Evolutionary conservation across 2,113 vertebrate species (phyloP), one percentile per base, ranked within the genome.

Genomic region (Gadus macrocephalus): DNA sequence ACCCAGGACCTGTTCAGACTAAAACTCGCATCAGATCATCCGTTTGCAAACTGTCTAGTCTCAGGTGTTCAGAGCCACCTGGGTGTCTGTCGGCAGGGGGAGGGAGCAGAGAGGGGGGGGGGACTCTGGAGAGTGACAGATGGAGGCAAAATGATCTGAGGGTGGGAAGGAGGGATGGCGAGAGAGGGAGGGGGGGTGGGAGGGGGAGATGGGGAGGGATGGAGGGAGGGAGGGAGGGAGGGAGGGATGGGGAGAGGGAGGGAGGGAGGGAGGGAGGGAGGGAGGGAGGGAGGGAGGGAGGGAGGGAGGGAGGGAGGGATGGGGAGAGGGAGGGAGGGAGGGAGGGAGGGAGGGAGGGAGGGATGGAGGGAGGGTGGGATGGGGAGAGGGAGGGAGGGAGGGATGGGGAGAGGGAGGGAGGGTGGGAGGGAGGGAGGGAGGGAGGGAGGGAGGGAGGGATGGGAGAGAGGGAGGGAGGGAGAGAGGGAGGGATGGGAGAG

Each of bases 11-110:
- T 49, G 42, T 59, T 78, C 69, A 71, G 64, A 49, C 22, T 70
- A 53, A 5, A n/a, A 64, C 16, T 16, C 27, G 14, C 55, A 71
- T 64, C 67, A 81, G 78, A 78, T 78, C 49, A 75, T 69, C 77
- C 66, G 64, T 66, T 80, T 72, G 76, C 66, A 77, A 78, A 80
- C 55, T 9, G 75, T 70, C 74, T 70, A 81, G 75, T 22, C 53
- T 28, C 64, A 66, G 25, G 66, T 70, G 72, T 76, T 70, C 72
- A 60, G 27, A 80, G 38, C 77, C 81, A 82, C 70, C 78, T 82
- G 79, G 63, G 69, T 69, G 62, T 69, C 53, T 38, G 82, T 64
- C 72, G 60, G 69, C 69, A 78, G 62, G 68, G 75, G 71, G 71
- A 15, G 69, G 38, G 19, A 72, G 65, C n/a, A 53, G 20, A 35